Conservation (phyloP, 1,140 invertebrate genomes). For the Acromyrmex charruanus region DNA sequence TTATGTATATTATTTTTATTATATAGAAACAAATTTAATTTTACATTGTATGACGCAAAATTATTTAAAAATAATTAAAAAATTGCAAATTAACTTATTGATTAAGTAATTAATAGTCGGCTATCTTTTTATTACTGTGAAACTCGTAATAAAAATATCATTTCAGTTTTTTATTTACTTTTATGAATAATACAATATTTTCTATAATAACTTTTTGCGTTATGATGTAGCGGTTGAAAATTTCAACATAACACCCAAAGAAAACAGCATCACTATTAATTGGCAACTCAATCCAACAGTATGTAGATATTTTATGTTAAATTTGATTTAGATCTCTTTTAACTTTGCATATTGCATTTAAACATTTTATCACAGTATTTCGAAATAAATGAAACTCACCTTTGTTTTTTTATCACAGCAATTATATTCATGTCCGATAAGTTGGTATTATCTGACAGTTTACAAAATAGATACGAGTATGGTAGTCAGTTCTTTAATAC, state of each 20-base stretch:
- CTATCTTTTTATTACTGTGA: background rate
- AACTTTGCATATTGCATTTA: background rate
- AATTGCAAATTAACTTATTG: background rate
- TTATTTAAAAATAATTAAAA: background rate
- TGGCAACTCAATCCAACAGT: background rate
- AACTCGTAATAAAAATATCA: background rate
- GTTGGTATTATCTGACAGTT: slow-evolving; percentile 54
- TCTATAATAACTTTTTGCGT: background rate
- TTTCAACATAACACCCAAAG: slow-evolving; percentile 10
- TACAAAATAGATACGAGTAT: background rate
- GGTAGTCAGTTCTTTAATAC: background rate
- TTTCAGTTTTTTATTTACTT: background rate
- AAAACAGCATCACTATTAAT: slow-evolving; percentile 36
- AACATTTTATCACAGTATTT: background rate
- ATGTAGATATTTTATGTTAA: background rate
- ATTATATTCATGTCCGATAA: slow-evolving; percentile 53
- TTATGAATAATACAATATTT: background rate
- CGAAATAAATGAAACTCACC: background rate
- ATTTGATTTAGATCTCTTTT: background rate
- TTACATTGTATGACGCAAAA: background rate
- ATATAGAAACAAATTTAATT: background rate
- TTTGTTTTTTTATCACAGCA: background rate
- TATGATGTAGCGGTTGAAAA: background rate
- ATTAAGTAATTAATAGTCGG: no score
- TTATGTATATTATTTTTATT: background rate